A percentile compares a stretch with the other conserved stretches of the same genome.
phyloP scores from a whole-genome alignment of 1,140 invertebrate genomes.

The Bursaphelenchus mucronatus region DNA sequence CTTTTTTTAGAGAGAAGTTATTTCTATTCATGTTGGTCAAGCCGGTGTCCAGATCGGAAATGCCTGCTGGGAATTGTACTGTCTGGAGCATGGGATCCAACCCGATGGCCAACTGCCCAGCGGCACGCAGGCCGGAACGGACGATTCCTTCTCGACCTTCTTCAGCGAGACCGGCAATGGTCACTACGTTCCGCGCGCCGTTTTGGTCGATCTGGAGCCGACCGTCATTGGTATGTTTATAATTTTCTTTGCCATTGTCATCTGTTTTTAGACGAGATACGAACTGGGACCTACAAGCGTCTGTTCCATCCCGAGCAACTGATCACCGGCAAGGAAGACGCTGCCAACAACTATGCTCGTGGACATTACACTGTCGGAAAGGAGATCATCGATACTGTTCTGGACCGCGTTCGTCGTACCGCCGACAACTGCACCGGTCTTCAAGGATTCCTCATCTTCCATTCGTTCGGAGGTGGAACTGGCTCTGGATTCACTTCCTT shows the following conservation, averaged over 20 bases:
- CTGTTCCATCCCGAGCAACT: constrained; percentile 63
- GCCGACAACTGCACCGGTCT: constrained; percentile 77
- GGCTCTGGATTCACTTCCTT: constrained; percentile 73
- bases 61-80: constrained; percentile 77
- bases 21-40: constrained; percentile 80
- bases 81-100: constrained; percentile 73
- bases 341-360: constrained; percentile 69
- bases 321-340: constrained; percentile 74
- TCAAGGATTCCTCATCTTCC: constrained; percentile 83
- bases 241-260: background rate
- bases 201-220: constrained; percentile 61
- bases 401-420: constrained; percentile 66
- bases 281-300: constrained; percentile 67
- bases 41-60: constrained; percentile 84
- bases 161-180: constrained; percentile 65
- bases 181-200: constrained; percentile 58
- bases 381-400: constrained; percentile 61
- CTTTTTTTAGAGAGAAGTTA: constrained; percentile 68
- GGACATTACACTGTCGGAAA: constrained; percentile 69
- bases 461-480: constrained; percentile 67
- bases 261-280: constrained; percentile 66
- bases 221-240: constrained; percentile 61
- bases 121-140: constrained; percentile 64
- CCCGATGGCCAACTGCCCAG: constrained; percentile 70
- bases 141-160: constrained; percentile 66